A percentile compares a stretch with the other conserved stretches of the same genome.
Conservation (phyloP, 2,797 vertebrate species). For the Sus cebifrons region DNA sequence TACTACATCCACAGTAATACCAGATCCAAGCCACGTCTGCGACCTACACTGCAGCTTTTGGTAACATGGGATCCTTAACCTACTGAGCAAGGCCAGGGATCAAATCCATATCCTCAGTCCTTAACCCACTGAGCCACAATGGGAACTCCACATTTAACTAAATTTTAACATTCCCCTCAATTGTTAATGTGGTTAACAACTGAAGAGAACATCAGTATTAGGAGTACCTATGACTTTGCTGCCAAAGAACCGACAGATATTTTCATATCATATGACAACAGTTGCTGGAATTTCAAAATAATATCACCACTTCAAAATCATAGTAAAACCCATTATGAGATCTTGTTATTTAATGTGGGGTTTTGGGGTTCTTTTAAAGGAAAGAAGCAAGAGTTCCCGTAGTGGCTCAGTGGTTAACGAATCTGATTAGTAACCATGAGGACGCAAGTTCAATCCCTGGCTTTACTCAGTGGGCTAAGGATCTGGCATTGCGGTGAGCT, state of each 20-base stretch:
- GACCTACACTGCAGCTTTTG: too few species aligned
- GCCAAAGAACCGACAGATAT: background rate
- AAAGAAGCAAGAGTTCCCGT: background rate
- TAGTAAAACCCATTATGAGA: background rate
- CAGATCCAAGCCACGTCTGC: too few species aligned
- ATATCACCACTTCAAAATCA: conserved; percentile 8
- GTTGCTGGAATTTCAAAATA: conserved; percentile 12
- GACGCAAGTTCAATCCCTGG: too few species aligned
- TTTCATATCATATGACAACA: background rate
- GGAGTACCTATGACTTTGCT: background rate
- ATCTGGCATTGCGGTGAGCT: too few species aligned
- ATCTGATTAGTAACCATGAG: too few species aligned
- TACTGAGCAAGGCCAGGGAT: too few species aligned
- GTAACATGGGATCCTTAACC: too few species aligned
- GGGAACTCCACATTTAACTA: background rate
- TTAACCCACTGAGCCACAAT: too few species aligned
- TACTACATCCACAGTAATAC: too few species aligned
- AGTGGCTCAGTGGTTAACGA: too few species aligned
- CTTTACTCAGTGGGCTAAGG: too few species aligned
- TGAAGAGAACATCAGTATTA: background rate
- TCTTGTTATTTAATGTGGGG: background rate
- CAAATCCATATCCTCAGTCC: too few species aligned
- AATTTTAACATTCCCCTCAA: background rate
- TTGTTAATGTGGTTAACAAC: background rate
- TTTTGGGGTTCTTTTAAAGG: background rate